Percentiles rank a stretch among this genome's conserved stretches.
Evolutionary conservation across 2,888 invertebrate species (phyloP).

Genomic region (Caenorhabditis parvicauda): DNA sequence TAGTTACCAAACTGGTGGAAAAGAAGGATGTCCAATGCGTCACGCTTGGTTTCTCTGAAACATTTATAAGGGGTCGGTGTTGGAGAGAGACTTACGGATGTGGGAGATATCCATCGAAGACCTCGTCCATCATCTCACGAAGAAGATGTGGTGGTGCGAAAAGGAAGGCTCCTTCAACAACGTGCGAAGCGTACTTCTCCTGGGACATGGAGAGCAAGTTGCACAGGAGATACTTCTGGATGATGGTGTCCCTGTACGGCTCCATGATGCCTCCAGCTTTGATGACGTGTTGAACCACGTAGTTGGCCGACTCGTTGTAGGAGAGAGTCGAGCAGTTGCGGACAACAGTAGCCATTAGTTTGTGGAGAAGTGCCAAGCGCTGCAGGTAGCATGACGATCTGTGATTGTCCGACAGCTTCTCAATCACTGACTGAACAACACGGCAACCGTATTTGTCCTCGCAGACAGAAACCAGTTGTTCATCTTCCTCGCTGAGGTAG

Average conservation of each 20-base stretch:
- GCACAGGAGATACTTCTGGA: constrained; percentile 44
- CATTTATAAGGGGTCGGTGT: neutral
- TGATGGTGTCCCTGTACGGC: constrained; percentile 37
- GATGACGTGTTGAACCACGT: constrained; percentile 53
- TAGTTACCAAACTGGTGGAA: constrained; percentile 59
- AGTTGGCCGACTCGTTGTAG: constrained; percentile 53
- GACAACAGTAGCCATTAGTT: constrained; percentile 16
- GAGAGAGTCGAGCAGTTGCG: constrained; percentile 28
- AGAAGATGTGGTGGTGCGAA: constrained; percentile 30
- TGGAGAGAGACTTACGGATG: constrained; percentile 21
- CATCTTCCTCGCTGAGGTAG: constrained; percentile 17
- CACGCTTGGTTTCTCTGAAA: constrained; percentile 28
- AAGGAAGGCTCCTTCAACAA: constrained; percentile 49
- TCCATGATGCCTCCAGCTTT: constrained; percentile 24
- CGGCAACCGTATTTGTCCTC: constrained; percentile 53
- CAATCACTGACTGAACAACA: constrained; percentile 48
- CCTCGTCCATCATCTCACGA: constrained; percentile 44
- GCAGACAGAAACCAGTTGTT: constrained; percentile 31
- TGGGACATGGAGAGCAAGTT: constrained; percentile 52
- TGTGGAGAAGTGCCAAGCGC: constrained; percentile 11
- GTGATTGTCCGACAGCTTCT: constrained; percentile 37
- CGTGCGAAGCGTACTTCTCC: constrained; percentile 55
- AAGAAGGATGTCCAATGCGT: constrained; percentile 49
- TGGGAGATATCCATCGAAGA: constrained; percentile 48
- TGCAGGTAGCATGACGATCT: constrained; percentile 10